Evolutionary conservation across 2,888 invertebrate genomes (phyloP).

Genomic region (Selenia dentaria): DNA sequence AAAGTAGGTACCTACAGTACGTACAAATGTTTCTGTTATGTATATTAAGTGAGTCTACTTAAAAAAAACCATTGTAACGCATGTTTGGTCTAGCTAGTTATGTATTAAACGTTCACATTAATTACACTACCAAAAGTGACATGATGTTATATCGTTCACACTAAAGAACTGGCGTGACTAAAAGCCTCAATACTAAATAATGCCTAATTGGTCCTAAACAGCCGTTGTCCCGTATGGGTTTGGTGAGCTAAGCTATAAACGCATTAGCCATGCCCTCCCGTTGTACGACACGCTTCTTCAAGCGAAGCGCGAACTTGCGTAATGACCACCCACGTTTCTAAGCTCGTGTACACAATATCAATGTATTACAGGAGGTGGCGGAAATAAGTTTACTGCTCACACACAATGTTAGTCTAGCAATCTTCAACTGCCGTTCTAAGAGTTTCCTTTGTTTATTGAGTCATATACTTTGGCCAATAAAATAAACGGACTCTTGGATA

Average conservation of each 20-base stretch:
- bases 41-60: too few species aligned
- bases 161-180: too few species aligned
- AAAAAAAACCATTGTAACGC: too few species aligned
- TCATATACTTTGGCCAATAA: not conserved
- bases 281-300: not conserved
- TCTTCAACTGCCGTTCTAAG: not conserved
- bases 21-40: too few species aligned
- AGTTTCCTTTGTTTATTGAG: not conserved
- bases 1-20: too few species aligned
- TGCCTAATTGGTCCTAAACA: not conserved
- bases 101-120: too few species aligned
- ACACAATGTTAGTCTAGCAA: not conserved
- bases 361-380: not conserved
- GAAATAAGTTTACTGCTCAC: not conserved
- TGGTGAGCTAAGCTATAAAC: conserved; percentile 12
- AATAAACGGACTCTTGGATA: not conserved
- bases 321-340: conserved; percentile 35
- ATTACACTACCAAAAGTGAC: too few species aligned
- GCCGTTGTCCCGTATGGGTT: not conserved
- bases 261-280: conserved; percentile 5
- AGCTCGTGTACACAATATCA: conserved; percentile 17
- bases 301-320: conserved; percentile 23
- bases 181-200: not conserved
- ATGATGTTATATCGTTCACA: too few species aligned
- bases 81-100: too few species aligned